Evolutionary conservation across 2,797 vertebrate species (phyloP).

Genomic region (Poeciliopsis presidionis): DNA sequence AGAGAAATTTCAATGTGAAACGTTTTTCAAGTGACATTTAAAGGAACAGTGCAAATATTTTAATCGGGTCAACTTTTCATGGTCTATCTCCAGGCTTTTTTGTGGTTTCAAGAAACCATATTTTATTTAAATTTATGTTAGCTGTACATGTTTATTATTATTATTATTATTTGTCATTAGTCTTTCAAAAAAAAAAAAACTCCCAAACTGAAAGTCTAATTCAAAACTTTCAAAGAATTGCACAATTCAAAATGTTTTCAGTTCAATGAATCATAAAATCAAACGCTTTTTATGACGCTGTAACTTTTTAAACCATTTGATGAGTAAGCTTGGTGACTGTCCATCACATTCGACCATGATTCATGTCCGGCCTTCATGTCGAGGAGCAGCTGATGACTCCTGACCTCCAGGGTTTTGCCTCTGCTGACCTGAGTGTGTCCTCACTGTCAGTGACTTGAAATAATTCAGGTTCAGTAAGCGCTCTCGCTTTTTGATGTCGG

Average conservation of each 20-base stretch:
- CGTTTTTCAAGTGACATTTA: background rate
- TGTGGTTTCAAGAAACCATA: background rate
- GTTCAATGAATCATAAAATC: background rate
- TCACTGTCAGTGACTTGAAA: background rate
- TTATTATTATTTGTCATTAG: background rate
- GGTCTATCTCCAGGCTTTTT: background rate
- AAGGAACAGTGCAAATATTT: background rate
- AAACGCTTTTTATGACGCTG: background rate
- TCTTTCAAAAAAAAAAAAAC: background rate
- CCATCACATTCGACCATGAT: background rate
- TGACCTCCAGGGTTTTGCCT: background rate
- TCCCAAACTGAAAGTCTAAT: background rate
- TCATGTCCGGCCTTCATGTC: background rate
- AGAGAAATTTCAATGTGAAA: background rate
- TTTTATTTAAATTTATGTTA: background rate
- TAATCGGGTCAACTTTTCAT: background rate
- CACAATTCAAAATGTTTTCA: background rate
- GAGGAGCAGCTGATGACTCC: background rate
- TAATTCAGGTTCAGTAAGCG: background rate
- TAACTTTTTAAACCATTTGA: background rate
- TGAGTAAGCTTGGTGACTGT: background rate
- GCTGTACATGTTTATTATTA: background rate
- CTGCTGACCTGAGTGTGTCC: background rate
- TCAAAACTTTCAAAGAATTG: background rate
- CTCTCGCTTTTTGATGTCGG: background rate